Conservation (phyloP, 2,797 vertebrate genomes). For the Hyperoplus immaculatus region DNA sequence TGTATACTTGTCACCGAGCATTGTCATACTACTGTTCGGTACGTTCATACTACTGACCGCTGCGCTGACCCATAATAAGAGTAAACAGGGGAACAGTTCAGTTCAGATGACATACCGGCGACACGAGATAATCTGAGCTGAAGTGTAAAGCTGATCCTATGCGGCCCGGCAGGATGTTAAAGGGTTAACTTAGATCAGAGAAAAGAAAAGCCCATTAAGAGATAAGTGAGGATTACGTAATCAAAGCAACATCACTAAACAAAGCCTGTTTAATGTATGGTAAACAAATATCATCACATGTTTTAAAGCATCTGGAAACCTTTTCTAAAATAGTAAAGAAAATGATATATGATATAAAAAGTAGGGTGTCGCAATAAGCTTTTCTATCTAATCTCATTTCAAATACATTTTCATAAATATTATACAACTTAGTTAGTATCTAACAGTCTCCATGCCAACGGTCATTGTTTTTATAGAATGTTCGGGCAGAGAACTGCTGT, state of each 20-base stretch:
- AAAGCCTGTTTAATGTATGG: not conserved
- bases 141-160: not conserved
- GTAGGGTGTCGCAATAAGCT: too few species aligned
- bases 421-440: too few species aligned
- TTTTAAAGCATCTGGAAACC: too few species aligned
- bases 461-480: too few species aligned
- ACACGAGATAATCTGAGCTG: conserved; percentile 30
- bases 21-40: not conserved
- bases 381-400: too few species aligned
- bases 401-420: too few species aligned
- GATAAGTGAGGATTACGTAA: conserved; percentile 57
- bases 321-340: too few species aligned
- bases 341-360: too few species aligned
- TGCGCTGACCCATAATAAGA: not conserved
- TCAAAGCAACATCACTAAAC: not conserved
- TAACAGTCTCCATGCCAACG: too few species aligned
- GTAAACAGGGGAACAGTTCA: not conserved
- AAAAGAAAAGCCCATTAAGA: conserved; percentile 58
- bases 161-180: conserved; percentile 26
- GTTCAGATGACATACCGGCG: not conserved
- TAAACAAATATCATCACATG: too few species aligned
- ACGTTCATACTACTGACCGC: not conserved
- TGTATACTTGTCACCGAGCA: not conserved
- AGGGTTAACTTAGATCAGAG: conserved; percentile 31
- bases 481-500: too few species aligned